These are phyloP conservation scores for Scrobipalpa costella DNA, from an alignment of 2,888 invertebrate genomes.

Conservation along the genomic window DNA sequence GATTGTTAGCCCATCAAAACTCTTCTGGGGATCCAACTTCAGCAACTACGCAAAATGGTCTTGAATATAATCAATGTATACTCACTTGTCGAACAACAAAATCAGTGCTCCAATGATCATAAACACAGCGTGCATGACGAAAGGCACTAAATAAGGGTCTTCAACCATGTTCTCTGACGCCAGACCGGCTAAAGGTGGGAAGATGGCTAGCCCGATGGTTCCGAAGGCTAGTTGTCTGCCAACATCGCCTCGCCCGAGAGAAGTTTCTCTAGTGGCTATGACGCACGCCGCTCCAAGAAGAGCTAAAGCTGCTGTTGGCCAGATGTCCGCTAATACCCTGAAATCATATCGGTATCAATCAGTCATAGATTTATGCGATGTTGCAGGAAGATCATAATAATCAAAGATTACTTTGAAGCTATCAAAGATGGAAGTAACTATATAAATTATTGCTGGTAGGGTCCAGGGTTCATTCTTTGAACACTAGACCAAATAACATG, in stretches of 20 bases:
- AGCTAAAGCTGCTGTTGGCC: slow-evolving; percentile 86
- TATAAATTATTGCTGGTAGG: too few species aligned
- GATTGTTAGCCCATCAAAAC: too few species aligned
- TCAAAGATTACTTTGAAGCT: too few species aligned
- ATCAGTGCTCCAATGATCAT: slow-evolving; percentile 82
- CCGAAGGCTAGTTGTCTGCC: slow-evolving; percentile 89
- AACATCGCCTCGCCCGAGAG: slow-evolving; percentile 88
- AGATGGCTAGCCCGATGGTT: slow-evolving; percentile 86
- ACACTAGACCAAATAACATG: too few species aligned
- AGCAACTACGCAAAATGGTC: too few species aligned
- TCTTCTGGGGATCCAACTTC: too few species aligned
- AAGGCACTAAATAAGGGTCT: slow-evolving; percentile 77
- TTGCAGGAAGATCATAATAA: too few species aligned
- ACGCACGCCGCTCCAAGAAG: slow-evolving; percentile 88
- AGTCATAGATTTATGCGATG: not conserved
- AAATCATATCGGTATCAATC: slow-evolving; percentile 14
- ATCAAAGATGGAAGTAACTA: too few species aligned
- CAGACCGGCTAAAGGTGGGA: slow-evolving; percentile 83
- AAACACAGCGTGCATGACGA: slow-evolving; percentile 80
- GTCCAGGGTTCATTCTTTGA: too few species aligned
- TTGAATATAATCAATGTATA: slow-evolving; percentile 29
- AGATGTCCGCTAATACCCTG: slow-evolving; percentile 87
- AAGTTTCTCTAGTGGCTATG: slow-evolving; percentile 91
- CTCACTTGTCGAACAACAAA: slow-evolving; percentile 79
- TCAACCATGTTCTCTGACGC: slow-evolving; percentile 63